Conservation (phyloP, 2,797 vertebrate species). For the Trachurus trachurus region DNA sequence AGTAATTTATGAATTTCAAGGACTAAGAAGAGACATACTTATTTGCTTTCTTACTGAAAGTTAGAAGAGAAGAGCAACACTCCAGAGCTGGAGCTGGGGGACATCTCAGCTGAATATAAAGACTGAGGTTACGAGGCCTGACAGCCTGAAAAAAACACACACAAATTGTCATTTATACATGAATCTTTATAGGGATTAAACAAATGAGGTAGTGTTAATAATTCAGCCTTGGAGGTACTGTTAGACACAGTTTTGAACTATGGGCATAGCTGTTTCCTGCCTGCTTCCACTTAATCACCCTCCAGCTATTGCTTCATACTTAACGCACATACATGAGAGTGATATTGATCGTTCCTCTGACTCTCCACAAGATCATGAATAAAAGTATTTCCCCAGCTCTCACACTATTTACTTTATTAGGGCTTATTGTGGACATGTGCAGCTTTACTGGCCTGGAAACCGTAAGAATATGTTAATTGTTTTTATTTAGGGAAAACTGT, state of each 20-base stretch:
- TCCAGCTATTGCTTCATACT: conserved; percentile 4
- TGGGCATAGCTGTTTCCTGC: neutral
- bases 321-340: neutral
- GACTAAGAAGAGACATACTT: neutral
- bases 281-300: conserved; percentile 8
- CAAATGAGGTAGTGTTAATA: conserved; percentile 26
- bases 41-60: neutral
- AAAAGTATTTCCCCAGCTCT: neutral
- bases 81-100: neutral
- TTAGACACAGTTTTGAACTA: conserved; percentile 1
- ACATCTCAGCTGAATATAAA: neutral
- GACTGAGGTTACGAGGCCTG: neutral
- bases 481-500: neutral
- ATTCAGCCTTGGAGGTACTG: neutral
- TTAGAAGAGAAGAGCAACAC: neutral
- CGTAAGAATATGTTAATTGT: conserved; percentile 1
- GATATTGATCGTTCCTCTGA: conserved; percentile 6
- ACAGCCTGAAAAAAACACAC: neutral
- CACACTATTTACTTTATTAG: neutral
- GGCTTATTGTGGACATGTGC: neutral
- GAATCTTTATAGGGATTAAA: neutral
- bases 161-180: neutral
- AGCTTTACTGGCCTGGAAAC: neutral
- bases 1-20: neutral
- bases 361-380: neutral